Evolutionary conservation across 2,888 invertebrate species (phyloP), one percentile per base, ranked within the genome.

Genomic region (Apamea sordens): DNA sequence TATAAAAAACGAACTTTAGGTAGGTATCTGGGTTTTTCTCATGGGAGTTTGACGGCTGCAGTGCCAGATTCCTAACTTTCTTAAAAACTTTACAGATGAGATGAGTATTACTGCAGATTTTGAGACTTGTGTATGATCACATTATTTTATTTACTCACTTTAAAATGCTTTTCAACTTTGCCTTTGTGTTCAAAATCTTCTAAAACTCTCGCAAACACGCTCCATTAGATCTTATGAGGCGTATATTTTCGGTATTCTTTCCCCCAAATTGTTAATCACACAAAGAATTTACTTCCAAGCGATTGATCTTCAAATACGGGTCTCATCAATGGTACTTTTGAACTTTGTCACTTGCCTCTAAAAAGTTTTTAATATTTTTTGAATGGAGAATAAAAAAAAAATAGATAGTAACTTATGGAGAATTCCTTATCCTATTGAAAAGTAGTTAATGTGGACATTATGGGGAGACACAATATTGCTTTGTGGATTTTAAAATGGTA

Each of bases 231-330:
- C n/a, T 41, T 74, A 79, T 76, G 44, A 56, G 50, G 56, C 76
- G 13, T 79, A 56, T 73, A 83, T 76, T 70, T 82, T 80, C 4
- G n/a, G 21, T 47, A 75, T 63, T 63, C 8, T 63, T 77, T 72
- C 72, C 74, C 87, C 67, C 28, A 79, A 78, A 75, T 77, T 83
- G 76, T 72, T 80, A 72, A 68, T 82, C 80, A 77, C 87, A 90
- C 88, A 91, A 91, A 88, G 86, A 82, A 83, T 83, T 86, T 82
- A 83, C 88, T 93, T 92, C 91, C 92, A 87, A 89, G 86, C 90
- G 89, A 92, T 92, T 93, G 90, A 89, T 89, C 90, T 85, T 90
- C 84, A 90, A 71, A 91, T 76, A 73, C 13, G 71, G 83, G 81
- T 76, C 71, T 82, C 80, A 83, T 81, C 86, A 86, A 71, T 76